These are phyloP conservation scores for Dermochelys coriacea DNA, from an alignment of 2,797 vertebrate genomes.

Conservation along the genomic window DNA sequence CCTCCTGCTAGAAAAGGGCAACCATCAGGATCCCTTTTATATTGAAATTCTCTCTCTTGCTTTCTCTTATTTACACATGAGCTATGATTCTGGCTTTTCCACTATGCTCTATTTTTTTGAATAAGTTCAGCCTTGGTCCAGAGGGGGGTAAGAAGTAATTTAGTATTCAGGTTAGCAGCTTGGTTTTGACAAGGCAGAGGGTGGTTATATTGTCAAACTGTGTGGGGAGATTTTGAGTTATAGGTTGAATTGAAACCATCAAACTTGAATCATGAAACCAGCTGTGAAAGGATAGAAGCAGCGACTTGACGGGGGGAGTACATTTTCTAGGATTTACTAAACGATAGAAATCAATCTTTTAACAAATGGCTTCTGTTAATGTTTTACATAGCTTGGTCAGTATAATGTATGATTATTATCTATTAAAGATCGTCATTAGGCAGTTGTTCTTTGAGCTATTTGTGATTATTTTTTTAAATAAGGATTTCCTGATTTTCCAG, in stretches of 20 bases:
- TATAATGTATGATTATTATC: not conserved
- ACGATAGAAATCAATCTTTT: not conserved
- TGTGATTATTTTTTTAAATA: not conserved
- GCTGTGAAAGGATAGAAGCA: constrained; percentile 18
- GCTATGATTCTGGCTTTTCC: not conserved
- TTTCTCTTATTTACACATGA: constrained; percentile 1
- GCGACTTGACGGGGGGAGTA: not conserved
- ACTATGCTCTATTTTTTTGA: not conserved
- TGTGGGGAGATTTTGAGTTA: constrained; percentile 37
- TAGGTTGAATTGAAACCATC: constrained; percentile 21
- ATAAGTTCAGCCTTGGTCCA: not conserved
- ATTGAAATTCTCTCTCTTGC: not conserved
- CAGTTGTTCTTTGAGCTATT: not conserved
- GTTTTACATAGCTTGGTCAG: not conserved
- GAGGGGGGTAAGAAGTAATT: not conserved
- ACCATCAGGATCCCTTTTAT: constrained; percentile 16
- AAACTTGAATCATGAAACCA: constrained; percentile 41
- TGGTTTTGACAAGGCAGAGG: constrained; percentile 16
- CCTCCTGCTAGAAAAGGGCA: constrained; percentile 44
- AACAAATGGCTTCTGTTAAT: not conserved
- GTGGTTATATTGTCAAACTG: constrained; percentile 29
- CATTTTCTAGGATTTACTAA: not conserved
- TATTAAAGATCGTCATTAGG: not conserved
- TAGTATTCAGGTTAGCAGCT: constrained; percentile 6
- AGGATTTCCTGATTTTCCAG: not conserved